phyloP scores from a whole-genome alignment of 2,113 vertebrate species.

The Vireo altiloquus region DNA sequence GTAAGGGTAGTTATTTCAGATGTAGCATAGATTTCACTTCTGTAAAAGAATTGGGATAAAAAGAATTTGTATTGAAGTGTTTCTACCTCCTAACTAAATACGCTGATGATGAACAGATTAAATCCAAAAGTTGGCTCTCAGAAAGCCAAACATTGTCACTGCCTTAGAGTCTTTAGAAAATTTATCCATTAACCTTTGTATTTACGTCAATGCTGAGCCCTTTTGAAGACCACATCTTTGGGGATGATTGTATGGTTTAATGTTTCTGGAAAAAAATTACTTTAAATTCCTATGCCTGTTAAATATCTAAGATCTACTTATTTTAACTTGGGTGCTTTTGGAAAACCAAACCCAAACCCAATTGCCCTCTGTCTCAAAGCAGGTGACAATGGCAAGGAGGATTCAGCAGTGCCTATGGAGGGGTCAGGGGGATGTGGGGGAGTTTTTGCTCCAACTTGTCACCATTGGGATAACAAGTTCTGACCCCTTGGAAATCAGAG shows the following conservation, averaged over 20 bases:
- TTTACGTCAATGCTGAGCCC: not conserved
- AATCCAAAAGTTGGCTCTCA: not conserved
- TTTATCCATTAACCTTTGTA: not conserved
- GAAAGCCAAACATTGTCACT: not conserved
- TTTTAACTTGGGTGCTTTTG: not conserved
- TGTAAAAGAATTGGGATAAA: not conserved
- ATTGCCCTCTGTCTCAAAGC: fast-evolving
- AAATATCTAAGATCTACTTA: not conserved
- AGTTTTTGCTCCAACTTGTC: not conserved
- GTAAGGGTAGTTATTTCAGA: not conserved
- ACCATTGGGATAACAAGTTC: not conserved
- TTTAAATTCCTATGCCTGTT: not conserved
- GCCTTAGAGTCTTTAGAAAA: not conserved
- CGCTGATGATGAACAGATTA: not conserved
- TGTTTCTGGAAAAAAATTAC: not conserved
- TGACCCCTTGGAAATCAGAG: not conserved
- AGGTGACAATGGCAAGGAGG: not conserved
- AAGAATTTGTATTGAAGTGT: not conserved
- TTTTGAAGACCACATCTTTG: not conserved
- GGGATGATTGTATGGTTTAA: not conserved
- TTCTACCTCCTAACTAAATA: not conserved
- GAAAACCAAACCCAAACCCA: not conserved
- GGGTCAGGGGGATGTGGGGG: not conserved
- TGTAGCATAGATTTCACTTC: not conserved
- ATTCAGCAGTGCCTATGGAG: not conserved